Evolutionary conservation across 2,888 invertebrate genomes (phyloP), one percentile per base, ranked within the genome.

Genomic region (Amaurobius ferox): DNA sequence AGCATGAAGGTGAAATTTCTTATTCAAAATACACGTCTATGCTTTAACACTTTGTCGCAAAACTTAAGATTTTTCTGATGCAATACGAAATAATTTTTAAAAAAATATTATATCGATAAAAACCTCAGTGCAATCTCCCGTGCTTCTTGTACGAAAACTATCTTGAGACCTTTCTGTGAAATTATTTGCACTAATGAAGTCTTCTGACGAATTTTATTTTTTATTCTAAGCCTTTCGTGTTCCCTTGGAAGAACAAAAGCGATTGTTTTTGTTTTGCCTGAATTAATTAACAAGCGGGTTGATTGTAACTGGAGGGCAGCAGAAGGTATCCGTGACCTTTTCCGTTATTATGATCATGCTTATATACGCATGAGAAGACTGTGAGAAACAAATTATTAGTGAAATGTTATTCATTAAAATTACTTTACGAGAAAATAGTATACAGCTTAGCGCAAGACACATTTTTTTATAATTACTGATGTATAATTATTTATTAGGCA

Each of bases 241-340:
- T 55, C 74, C 44, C 29, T 32, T 23, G 61, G 28, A 30, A 35
- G 19, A 79, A 62, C 30, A 40, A 71, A 71, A 62, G 39, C 19
- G 29, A n/a, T 28, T 48, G 29, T 80, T 74, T 73, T 74, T 73
- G 32, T 74, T 80, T 68, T 7, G 16, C 39, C 28, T 67, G 40
- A 80, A 80, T 74, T 80, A 80, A 80, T 80, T 80, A 80, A 74
- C 73, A 74, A 48, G 32, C 39, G 35, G 23, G 68, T 40, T 68
- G 61, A 80, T 80, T 67, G 66, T 62, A 80, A 55, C 55, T 40
- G 23, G 28, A 68, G 23, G 48, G 67, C 11, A 26, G 61, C 61
- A n/a, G 16, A 66, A n/a, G 29, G 30, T 30, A 66, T 30, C 30
- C 30, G 30, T 66, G 66, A 30, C 29, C 66, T 30, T 28, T 30